Percentiles rank a stretch among this genome's conserved stretches.
Conservation (phyloP, 2,797 vertebrate genomes). For the Eleutherodactylus coqui region DNA sequence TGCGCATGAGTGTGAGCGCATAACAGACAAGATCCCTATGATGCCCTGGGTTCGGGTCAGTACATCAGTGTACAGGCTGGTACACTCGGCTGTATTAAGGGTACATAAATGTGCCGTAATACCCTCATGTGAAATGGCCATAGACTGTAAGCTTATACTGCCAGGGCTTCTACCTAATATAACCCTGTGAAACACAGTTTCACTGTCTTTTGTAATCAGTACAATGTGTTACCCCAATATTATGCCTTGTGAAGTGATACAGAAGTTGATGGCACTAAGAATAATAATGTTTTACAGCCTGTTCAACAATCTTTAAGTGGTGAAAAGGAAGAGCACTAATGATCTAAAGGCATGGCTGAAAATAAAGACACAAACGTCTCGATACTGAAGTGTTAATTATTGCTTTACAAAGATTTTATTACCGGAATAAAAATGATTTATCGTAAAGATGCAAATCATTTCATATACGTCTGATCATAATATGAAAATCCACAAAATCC, state of each 20-base stretch:
- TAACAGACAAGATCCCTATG: no score
- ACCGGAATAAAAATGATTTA: background rate
- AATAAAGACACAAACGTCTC: background rate
- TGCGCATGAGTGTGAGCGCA: no score
- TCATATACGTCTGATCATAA: background rate
- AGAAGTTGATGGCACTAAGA: background rate
- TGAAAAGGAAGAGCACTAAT: background rate
- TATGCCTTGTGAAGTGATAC: background rate
- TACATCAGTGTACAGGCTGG: no score
- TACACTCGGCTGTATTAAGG: no score
- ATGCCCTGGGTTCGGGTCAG: no score
- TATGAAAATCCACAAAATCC: background rate
- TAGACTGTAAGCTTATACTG: background rate
- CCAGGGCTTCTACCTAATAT: background rate
- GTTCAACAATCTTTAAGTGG: background rate
- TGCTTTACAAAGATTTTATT: background rate
- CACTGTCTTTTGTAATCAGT: background rate
- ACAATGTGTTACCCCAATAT: background rate
- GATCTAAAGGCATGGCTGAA: background rate
- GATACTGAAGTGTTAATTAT: background rate
- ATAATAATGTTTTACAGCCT: background rate
- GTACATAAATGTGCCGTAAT: no score
- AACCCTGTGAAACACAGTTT: background rate
- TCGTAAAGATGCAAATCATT: background rate
- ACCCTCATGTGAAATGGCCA: no score